Base-by-base conservation (phyloP, 2,888 invertebrate genomes). In the Julus scandinavius region DNA sequence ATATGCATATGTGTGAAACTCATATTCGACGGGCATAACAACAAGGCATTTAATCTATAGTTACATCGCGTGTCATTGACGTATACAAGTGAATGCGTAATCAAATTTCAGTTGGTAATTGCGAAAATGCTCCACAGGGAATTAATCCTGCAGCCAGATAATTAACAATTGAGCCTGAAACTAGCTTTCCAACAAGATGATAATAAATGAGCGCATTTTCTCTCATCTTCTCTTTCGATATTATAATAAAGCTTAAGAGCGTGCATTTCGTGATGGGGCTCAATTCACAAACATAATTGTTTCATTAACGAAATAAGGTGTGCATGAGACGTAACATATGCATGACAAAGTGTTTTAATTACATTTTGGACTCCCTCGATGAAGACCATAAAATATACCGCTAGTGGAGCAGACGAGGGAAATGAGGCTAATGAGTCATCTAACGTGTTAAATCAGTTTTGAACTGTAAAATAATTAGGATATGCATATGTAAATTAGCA, bases 251-350 rank as follows among this genome's bases (percentile, higher is more conserved):
- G 63, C 63, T 20, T 63, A 63, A 63, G 63, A 63, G 20, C 29
- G 72, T 29, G 72, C 72, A 29, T 58, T 58, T 58, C 29, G 58
- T 58, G 17, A 58, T 58, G 58, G 58, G 58, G 58, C 29, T 72
- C 72, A 72, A 72, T 29, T 72, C 72, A 29, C 72, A 72, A 29
- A 20, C 85, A 87, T 58, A 49, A 87, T 87, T 87, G 87, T 87
- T 72, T 58, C 58, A 58, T 87, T 72, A 87, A 40, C 80, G 63
- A 50, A 58, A 63, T 87, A 87, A 87, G 87, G 87, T 87, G 87
- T 87, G 40, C 87, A 72, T 72, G 87, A 87, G 41, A 54, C 87
- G 72, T 87, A 87, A 54, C 87, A 87, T 87, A 87, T 87, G 87
- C 41, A 72, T 72, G 58, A 87, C 87, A 87, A 58, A 87, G 72